Evolutionary conservation across 2,888 invertebrate genomes (phyloP).

Genomic region (Tholera decimalis): DNA sequence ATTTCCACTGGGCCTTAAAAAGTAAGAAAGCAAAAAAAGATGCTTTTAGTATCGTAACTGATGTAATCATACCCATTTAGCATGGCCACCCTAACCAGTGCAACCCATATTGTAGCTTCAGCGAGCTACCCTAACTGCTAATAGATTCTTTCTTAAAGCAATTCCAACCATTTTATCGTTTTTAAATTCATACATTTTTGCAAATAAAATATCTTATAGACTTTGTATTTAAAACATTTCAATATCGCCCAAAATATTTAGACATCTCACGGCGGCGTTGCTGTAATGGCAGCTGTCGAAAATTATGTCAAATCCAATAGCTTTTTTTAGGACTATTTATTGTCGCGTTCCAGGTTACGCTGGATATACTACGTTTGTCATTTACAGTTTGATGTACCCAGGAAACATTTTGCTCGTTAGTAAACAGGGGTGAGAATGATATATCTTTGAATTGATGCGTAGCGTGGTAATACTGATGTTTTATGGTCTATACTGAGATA

Average conservation of each 20-base stretch:
- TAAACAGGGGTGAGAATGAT: conserved; percentile 27
- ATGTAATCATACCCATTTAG: conserved; percentile 21
- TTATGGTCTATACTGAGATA: conserved; percentile 38
- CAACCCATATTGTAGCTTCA: conserved; percentile 62
- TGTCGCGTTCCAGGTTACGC: neutral
- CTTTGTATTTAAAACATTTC: conserved; percentile 25
- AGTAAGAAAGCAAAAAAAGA: too few relatives aligned
- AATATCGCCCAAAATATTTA: neutral
- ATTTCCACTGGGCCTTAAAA: conserved; percentile 2
- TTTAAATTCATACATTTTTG: conserved; percentile 64
- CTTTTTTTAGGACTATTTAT: neutral
- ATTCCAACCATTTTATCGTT: conserved; percentile 66
- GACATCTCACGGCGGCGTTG: conserved; percentile 1
- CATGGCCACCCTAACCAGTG: conserved; percentile 62
- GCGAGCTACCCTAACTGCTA: conserved; percentile 69
- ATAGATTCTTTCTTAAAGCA: conserved; percentile 71
- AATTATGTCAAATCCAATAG: neutral
- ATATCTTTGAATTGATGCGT: conserved; percentile 41
- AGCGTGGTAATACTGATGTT: conserved; percentile 23
- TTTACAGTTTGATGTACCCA: conserved; percentile 31
- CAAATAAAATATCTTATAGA: conserved; percentile 39
- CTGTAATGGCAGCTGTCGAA: conserved; percentile 1
- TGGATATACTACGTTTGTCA: conserved; percentile 3
- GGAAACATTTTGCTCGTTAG: conserved; percentile 47
- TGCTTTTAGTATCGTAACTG: neutral